Evolutionary conservation across 2,113 vertebrate genomes (phyloP).

Genomic region (Zosterops hypoxanthus): DNA sequence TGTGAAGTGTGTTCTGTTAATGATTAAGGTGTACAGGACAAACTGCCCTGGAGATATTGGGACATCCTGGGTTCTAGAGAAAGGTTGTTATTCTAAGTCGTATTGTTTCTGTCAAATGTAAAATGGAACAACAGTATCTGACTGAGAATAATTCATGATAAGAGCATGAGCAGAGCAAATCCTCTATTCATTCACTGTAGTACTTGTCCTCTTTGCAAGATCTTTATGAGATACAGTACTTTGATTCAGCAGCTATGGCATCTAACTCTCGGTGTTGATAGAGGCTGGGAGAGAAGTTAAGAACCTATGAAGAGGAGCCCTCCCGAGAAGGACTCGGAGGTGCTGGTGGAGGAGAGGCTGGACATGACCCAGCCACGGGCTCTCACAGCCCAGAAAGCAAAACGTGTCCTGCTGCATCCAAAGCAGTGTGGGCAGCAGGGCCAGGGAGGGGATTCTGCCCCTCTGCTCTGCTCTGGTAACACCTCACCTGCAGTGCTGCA

Average conservation of each 20-base stretch:
- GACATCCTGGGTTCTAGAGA: background rate
- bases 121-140: background rate
- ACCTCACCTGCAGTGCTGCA: background rate
- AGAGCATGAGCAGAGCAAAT: background rate
- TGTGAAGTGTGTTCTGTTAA: background rate
- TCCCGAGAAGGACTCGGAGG: accelerated
- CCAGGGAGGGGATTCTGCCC: background rate
- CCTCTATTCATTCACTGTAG: background rate
- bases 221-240: background rate
- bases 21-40: background rate
- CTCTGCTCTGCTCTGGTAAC: background rate
- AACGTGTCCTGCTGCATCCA: background rate
- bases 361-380: background rate
- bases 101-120: background rate
- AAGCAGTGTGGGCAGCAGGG: accelerated
- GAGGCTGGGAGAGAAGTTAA: no score
- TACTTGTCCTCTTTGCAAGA: background rate
- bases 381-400: background rate
- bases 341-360: background rate
- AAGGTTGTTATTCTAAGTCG: background rate
- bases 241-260: background rate
- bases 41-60: background rate
- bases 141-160: background rate
- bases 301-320: background rate
- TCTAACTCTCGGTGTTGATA: background rate